These are phyloP conservation scores for Lindbergichthys nudifrons DNA, from an alignment of 2,797 vertebrate species.

Conservation along the genomic window DNA sequence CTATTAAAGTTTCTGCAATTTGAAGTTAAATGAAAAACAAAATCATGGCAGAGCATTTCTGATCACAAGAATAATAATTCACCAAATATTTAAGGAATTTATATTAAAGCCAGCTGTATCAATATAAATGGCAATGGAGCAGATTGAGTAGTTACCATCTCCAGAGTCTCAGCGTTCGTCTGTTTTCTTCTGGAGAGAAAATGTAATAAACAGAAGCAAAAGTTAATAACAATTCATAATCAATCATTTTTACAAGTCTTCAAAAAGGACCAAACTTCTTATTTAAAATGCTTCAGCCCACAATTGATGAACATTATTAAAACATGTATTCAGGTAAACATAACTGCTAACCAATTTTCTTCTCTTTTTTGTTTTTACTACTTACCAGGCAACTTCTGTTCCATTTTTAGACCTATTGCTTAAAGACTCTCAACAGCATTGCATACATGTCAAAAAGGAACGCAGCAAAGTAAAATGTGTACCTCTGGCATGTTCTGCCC, in stretches of 20 bases:
- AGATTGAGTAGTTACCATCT: conserved; percentile 18
- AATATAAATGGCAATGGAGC: conserved; percentile 20
- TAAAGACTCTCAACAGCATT: neutral
- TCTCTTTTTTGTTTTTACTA: neutral
- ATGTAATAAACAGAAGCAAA: neutral
- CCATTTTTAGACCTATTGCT: neutral
- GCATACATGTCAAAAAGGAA: neutral
- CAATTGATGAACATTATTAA: neutral
- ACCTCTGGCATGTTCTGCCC: conserved; percentile 33
- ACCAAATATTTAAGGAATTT: neutral
- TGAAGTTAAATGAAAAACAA: neutral
- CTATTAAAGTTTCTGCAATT: neutral
- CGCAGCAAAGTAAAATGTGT: neutral
- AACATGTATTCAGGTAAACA: neutral
- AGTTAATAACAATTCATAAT: neutral
- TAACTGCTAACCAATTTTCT: neutral
- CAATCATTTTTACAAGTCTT: neutral
- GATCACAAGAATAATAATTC: neutral
- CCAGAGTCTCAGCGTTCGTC: conserved; percentile 20
- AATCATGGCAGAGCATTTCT: neutral
- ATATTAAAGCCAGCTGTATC: neutral
- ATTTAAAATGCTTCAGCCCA: neutral
- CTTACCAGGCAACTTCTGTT: neutral
- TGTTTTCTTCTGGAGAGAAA: conserved; percentile 35
- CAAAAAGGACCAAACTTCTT: neutral